Conservation (phyloP, 2,113 vertebrate genomes). For the Beaufortia kweichowensis region DNA sequence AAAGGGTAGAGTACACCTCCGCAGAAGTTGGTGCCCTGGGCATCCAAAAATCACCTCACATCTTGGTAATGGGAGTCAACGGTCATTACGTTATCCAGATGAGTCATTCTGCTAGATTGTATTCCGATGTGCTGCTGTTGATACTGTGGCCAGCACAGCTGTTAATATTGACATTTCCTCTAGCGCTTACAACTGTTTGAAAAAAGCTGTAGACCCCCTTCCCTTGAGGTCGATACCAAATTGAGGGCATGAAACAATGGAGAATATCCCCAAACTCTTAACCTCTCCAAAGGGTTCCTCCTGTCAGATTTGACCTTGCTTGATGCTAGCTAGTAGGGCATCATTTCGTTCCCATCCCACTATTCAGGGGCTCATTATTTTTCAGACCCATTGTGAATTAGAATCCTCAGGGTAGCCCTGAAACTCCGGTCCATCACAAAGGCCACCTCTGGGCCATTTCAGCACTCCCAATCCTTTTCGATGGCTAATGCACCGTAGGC, state of each 20-base stretch:
- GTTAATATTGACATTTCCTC: constrained; percentile 9
- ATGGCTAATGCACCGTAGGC: constrained; percentile 61
- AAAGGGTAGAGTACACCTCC: constrained; percentile 58
- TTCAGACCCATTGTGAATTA: constrained; percentile 61
- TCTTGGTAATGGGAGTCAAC: constrained; percentile 68
- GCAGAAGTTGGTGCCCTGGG: constrained; percentile 50
- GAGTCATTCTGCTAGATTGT: constrained; percentile 61
- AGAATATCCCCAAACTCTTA: constrained; percentile 14
- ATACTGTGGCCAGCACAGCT: constrained; percentile 11
- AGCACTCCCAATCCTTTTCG: constrained; percentile 65
- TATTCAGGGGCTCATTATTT: constrained; percentile 25
- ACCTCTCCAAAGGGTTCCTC: constrained; percentile 13
- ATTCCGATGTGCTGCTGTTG: constrained; percentile 21
- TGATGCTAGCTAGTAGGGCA: neutral
- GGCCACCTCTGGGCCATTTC: constrained; percentile 60
- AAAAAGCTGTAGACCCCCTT: neutral
- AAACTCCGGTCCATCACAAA: constrained; percentile 63
- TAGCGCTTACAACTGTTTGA: neutral
- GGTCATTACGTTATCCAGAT: constrained; percentile 68
- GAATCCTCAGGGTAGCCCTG: constrained; percentile 60
- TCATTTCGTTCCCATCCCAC: constrained; percentile 10
- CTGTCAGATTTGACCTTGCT: constrained; percentile 34
- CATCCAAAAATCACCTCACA: constrained; percentile 62
- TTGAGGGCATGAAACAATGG: constrained; percentile 8
- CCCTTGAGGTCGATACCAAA: constrained; percentile 4